Conservation (phyloP, 2,797 vertebrate genomes). For the Poecile montanus region DNA sequence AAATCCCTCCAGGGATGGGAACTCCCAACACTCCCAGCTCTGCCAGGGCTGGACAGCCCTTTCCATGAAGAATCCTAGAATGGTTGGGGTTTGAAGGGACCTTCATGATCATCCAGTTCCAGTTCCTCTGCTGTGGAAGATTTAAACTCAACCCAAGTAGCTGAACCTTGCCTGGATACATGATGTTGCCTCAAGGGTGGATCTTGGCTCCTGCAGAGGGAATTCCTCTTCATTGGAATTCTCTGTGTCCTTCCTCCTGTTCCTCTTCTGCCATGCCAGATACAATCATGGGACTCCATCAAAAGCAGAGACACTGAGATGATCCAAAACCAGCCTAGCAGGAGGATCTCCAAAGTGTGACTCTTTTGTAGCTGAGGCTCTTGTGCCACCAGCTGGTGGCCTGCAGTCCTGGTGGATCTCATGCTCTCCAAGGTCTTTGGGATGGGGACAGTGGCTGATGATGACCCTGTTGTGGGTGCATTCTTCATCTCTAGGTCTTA, state of each 20-base stretch:
- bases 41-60: neutral
- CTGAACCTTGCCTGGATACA: neutral
- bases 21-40: neutral
- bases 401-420: neutral
- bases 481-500: neutral
- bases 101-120: neutral
- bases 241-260: neutral
- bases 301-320: neutral
- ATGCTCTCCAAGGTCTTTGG: neutral
- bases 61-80: neutral
- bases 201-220: neutral
- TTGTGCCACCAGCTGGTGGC: neutral
- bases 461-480: neutral
- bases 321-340: neutral
- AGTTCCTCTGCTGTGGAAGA: neutral
- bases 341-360: neutral
- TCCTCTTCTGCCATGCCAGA: neutral
- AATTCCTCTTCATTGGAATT: neutral
- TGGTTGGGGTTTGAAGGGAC: neutral
- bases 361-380: neutral
- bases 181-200: neutral
- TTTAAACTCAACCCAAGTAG: neutral
- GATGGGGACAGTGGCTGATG: neutral
- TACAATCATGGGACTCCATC: accelerated
- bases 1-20: neutral